phyloP scores from a whole-genome alignment of 2,888 invertebrate species.

The Embidobia sp. region DNA sequence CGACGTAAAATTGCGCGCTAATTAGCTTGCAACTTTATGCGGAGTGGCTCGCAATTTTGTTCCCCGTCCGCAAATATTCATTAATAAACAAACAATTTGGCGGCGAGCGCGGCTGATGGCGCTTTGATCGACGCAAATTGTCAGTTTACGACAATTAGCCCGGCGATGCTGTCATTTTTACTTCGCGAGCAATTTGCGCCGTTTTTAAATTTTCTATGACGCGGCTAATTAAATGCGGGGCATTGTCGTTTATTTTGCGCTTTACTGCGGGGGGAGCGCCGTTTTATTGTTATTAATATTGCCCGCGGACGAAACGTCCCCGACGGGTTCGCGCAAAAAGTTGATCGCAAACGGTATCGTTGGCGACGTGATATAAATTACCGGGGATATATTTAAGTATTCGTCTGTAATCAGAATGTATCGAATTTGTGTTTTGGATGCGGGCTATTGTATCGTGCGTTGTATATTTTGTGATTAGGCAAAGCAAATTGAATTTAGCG shows the following conservation, averaged over 20 bases:
- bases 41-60: slow-evolving; percentile 19
- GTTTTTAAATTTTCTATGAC: slow-evolving; percentile 15
- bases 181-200: slow-evolving; percentile 9
- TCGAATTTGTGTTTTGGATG: too few species aligned
- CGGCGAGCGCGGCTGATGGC: not conserved
- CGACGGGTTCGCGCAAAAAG: too few species aligned
- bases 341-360: too few species aligned
- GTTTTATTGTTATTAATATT: too few species aligned
- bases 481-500: too few species aligned
- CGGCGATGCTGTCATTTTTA: slow-evolving; percentile 36
- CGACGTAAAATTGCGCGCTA: slow-evolving; percentile 37
- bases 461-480: too few species aligned
- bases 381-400: too few species aligned
- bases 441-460: too few species aligned
- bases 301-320: too few species aligned
- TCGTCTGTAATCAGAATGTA: too few species aligned
- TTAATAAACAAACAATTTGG: slow-evolving; percentile 29
- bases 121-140: slow-evolving; percentile 41
- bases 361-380: too few species aligned
- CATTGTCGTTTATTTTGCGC: slow-evolving; percentile 2
- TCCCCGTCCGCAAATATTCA: slow-evolving; percentile 4
- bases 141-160: slow-evolving; percentile 38
- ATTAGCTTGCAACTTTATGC: slow-evolving; percentile 49
- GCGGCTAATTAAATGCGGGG: slow-evolving; percentile 23
- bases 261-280: too few species aligned